phyloP scores from a whole-genome alignment of 2,797 vertebrate genomes.

The Sardinella longiceps region DNA sequence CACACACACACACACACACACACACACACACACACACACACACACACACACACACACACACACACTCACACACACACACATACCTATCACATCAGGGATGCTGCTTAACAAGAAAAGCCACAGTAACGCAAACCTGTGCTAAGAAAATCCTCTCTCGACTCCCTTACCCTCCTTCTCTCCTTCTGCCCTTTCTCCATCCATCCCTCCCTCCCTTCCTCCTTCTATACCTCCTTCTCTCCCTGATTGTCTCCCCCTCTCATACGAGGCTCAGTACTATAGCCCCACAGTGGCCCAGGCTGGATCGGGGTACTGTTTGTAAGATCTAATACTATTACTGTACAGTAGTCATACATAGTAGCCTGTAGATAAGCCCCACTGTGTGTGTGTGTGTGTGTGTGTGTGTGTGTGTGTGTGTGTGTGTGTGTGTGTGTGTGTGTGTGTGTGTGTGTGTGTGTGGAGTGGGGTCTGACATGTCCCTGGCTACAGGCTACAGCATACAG shows the following conservation, averaged over 20 bases:
- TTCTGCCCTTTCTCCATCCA: neutral
- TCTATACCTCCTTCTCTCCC: neutral
- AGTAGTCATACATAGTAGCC: neutral
- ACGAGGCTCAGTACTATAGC: neutral
- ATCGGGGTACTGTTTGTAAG: neutral
- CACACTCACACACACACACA: neutral
- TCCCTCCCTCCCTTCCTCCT: neutral
- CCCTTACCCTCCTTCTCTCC: neutral
- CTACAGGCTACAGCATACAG: too few relatives aligned
- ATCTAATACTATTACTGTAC: neutral
- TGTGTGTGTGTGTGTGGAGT: neutral
- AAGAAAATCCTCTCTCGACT: neutral
- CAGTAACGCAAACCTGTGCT: neutral
- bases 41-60: neutral
- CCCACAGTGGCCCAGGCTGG: neutral
- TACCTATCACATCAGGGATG: neutral
- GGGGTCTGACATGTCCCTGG: neutral
- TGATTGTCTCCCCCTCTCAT: neutral
- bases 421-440: neutral
- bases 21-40: neutral
- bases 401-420: neutral
- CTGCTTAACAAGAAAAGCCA: neutral
- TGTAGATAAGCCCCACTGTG: neutral
- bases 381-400: neutral
- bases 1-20: conserved; percentile 9